A percentile compares a stretch with the other conserved stretches of the same genome.
phyloP scores from a whole-genome alignment of 37 sponge, comb jelly and placozoan genomes.

The Aplysina aerophoba region DNA sequence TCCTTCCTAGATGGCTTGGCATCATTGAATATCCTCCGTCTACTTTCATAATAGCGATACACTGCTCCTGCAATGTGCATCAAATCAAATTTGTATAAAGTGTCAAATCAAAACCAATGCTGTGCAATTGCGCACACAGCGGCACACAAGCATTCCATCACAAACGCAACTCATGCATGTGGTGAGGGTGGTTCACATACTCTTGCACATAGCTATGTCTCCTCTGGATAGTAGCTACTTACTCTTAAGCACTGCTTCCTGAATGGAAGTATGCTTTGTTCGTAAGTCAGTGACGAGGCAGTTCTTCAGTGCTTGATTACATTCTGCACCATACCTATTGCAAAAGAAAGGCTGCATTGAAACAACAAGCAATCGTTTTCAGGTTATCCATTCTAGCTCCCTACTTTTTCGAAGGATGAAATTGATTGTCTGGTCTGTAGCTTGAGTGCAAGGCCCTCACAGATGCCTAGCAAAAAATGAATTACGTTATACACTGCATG shows the following conservation, averaged over 20 bases:
- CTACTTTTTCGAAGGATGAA: conserved; percentile 7
- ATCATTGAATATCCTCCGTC: conserved; percentile 28
- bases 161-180: conserved; percentile 11
- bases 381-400: conserved; percentile 11
- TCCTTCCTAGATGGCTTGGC: conserved; percentile 6
- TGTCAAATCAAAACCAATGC: conserved; percentile 11
- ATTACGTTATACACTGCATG: conserved; percentile 7
- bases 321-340: conserved; percentile 11
- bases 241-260: background rate
- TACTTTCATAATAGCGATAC: conserved; percentile 29
- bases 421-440: conserved; percentile 11
- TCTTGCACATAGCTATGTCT: conserved; percentile 11
- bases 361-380: conserved; percentile 7
- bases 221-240: conserved; percentile 7
- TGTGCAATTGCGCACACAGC: conserved; percentile 12
- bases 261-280: conserved; percentile 7
- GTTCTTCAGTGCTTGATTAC: conserved; percentile 7
- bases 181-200: conserved; percentile 12
- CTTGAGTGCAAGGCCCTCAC: conserved; percentile 9
- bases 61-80: conserved; percentile 26
- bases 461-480: conserved; percentile 11
- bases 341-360: conserved; percentile 11
- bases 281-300: conserved; percentile 12
- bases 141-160: conserved; percentile 7
- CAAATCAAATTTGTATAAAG: conserved; percentile 10